Evolutionary conservation across 2,113 vertebrate genomes (phyloP).

Genomic region (Perca flavescens): DNA sequence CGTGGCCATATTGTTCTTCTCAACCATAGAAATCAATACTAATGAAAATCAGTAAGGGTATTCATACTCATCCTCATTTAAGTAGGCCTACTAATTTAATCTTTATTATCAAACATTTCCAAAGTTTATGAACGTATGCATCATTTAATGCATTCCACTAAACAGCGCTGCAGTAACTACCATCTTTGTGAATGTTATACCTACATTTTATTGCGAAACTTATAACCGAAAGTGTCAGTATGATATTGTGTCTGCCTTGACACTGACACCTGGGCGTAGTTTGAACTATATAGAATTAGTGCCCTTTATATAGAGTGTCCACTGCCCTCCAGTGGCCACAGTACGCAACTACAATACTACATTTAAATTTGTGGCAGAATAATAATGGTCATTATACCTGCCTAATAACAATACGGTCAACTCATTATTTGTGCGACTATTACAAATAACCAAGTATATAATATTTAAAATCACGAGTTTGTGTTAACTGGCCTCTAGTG

Average conservation of each 20-base stretch:
- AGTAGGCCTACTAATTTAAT: neutral
- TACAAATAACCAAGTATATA: neutral
- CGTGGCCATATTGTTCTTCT: conserved; percentile 12
- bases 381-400: neutral
- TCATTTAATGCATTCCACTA: neutral
- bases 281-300: no score
- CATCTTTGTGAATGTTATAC: neutral
- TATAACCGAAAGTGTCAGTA: neutral
- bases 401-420: neutral
- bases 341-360: neutral
- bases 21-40: neutral
- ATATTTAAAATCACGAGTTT: no score
- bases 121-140: neutral
- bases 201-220: conserved; percentile 31
- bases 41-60: neutral
- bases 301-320: neutral
- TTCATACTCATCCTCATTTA: neutral
- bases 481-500: neutral
- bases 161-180: neutral
- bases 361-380: neutral
- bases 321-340: conserved; percentile 19
- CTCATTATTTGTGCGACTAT: neutral
- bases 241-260: neutral
- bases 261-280: neutral
- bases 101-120: neutral